Conservation (phyloP, 2,888 invertebrate genomes). For the Fragum sueziense region DNA sequence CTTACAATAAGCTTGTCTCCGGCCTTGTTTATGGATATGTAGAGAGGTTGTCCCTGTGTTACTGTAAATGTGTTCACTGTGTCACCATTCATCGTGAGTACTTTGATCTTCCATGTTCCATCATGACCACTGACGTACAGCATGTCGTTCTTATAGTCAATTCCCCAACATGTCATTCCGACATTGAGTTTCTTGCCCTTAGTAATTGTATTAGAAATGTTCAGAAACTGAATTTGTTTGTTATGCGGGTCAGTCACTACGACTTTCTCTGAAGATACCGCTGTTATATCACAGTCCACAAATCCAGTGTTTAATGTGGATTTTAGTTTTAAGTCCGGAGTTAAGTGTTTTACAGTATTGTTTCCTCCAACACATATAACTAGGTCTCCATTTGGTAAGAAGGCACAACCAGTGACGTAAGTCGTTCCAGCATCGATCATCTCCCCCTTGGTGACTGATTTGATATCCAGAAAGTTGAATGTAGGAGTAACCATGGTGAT, state of each 20-base stretch:
- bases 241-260: not conserved
- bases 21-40: not conserved
- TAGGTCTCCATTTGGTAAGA: not conserved
- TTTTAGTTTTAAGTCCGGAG: not conserved
- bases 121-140: not conserved
- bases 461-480: not conserved
- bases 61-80: not conserved
- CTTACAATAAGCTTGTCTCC: not conserved
- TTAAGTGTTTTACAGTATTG: not conserved
- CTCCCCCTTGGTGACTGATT: not conserved
- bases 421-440: not conserved
- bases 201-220: not conserved
- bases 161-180: slow-evolving; percentile 3
- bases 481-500: not conserved
- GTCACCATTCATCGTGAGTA: slow-evolving; percentile 1
- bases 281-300: not conserved
- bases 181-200: not conserved
- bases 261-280: not conserved
- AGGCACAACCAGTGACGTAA: not conserved
- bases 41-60: not conserved
- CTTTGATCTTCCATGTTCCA: not conserved
- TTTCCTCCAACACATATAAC: not conserved
- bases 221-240: not conserved
- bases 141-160: not conserved
- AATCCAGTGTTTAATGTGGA: not conserved